phyloP scores from a whole-genome alignment of 2,888 invertebrate species.

The Cheilosia impressa region DNA sequence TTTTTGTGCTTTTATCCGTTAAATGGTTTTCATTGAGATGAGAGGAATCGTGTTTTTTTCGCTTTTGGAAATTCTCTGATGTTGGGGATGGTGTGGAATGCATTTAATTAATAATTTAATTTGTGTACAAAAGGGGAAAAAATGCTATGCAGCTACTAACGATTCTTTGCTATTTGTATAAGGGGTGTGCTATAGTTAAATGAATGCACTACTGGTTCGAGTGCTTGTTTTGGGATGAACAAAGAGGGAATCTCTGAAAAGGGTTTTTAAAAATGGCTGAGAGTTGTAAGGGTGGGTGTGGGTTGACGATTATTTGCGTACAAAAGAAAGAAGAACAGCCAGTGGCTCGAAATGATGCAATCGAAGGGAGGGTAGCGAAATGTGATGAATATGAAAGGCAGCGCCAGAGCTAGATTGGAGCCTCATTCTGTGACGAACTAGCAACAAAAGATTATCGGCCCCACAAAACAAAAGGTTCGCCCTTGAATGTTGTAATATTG shows the following conservation, averaged over 20 bases:
- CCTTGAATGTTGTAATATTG: too few species aligned
- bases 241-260: neutral
- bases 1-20: slow-evolving; percentile 13
- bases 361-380: too few species aligned
- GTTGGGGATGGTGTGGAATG: slow-evolving; percentile 23
- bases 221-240: neutral
- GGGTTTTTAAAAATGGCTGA: too few species aligned
- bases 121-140: neutral
- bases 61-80: neutral
- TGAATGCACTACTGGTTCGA: neutral
- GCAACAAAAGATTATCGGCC: too few species aligned
- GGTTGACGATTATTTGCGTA: too few species aligned
- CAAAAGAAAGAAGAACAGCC: too few species aligned
- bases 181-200: slow-evolving; percentile 14
- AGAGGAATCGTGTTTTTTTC: neutral
- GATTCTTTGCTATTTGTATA: slow-evolving; percentile 20
- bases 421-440: too few species aligned
- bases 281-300: too few species aligned
- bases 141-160: neutral
- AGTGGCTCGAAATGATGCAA: too few species aligned
- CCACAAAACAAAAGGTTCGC: too few species aligned
- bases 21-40: slow-evolving; percentile 17
- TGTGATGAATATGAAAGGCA: too few species aligned
- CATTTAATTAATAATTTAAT: slow-evolving; percentile 47
- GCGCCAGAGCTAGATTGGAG: too few species aligned